Conservation (phyloP, 2,888 invertebrate species). For the Dynastes maya region DNA sequence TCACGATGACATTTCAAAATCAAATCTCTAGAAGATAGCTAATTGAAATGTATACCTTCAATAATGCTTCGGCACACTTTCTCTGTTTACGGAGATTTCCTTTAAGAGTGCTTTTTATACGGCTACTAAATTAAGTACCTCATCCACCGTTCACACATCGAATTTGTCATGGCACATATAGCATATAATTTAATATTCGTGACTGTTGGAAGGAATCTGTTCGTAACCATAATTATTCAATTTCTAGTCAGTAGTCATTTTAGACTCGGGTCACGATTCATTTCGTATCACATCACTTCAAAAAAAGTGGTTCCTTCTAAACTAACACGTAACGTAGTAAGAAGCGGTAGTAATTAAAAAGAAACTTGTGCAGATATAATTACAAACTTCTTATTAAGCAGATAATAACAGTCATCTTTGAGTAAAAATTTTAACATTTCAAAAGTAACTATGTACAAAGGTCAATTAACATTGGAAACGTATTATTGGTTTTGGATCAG, state of each 20-base stretch:
- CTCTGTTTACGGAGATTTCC: slow-evolving; percentile 32
- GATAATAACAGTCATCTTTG: too few relatives aligned
- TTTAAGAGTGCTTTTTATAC: slow-evolving; percentile 14
- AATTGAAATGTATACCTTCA: slow-evolving; percentile 42
- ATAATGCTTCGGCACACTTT: slow-evolving; percentile 36
- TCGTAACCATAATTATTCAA: slow-evolving; percentile 26
- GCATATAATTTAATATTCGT: slow-evolving; percentile 38
- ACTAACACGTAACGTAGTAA: background rate
- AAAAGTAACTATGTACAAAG: too few relatives aligned
- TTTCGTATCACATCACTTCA: slow-evolving; percentile 20
- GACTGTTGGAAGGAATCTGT: slow-evolving; percentile 21
- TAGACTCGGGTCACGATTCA: slow-evolving; percentile 23
- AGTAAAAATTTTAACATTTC: too few relatives aligned
- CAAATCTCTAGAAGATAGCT: slow-evolving; percentile 5
- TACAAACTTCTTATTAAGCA: too few relatives aligned
- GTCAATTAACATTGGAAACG: too few relatives aligned
- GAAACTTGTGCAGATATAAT: too few relatives aligned
- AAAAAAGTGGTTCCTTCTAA: background rate
- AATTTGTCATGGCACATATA: slow-evolving; percentile 27
- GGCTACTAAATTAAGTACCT: slow-evolving; percentile 29
- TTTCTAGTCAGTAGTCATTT: slow-evolving; percentile 26
- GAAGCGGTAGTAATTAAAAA: slow-evolving; percentile 5
- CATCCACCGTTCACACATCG: slow-evolving; percentile 35
- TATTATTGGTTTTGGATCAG: too few relatives aligned
- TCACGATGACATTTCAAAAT: slow-evolving; percentile 10